A percentile compares a stretch with the other conserved stretches of the same genome.
These are phyloP conservation scores for Osmerus eperlanus DNA, from an alignment of 2,113 vertebrate species.

Conservation along the genomic window DNA sequence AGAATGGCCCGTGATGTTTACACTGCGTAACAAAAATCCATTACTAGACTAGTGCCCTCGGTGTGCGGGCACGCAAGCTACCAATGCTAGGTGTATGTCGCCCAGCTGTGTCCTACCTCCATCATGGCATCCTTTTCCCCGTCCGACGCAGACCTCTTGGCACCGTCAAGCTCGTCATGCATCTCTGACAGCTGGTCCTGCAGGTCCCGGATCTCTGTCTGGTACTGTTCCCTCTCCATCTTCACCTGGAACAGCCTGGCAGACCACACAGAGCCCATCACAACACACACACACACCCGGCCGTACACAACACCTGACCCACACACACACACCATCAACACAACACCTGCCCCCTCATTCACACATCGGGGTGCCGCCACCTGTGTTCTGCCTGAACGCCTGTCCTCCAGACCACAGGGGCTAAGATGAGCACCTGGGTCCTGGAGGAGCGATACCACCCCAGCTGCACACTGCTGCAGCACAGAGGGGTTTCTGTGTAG, in stretches of 20 bases:
- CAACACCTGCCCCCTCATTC: slow-evolving; percentile 34
- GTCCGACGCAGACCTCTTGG: slow-evolving; percentile 75
- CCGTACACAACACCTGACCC: slow-evolving; percentile 8
- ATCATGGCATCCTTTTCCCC: slow-evolving; percentile 83
- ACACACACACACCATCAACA: slow-evolving; percentile 3
- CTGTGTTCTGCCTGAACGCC: slow-evolving; percentile 28
- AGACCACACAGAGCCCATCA: slow-evolving; percentile 41
- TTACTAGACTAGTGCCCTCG: too few species aligned
- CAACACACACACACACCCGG: slow-evolving; percentile 22
- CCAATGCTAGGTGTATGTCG: neutral
- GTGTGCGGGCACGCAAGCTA: neutral
- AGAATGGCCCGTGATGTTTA: too few species aligned
- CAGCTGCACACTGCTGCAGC: neutral
- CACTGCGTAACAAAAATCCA: too few species aligned
- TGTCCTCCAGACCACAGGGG: slow-evolving; percentile 18
- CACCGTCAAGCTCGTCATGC: slow-evolving; percentile 91
- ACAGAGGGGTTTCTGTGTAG: neutral
- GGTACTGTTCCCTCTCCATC: slow-evolving; percentile 92
- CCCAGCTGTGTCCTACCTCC: slow-evolving; percentile 69
- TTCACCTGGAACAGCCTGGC: slow-evolving; percentile 93
- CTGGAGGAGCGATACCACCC: slow-evolving; percentile 34
- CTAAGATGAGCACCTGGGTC: slow-evolving; percentile 27
- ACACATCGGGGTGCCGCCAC: slow-evolving; percentile 31
- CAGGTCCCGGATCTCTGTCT: slow-evolving; percentile 94
- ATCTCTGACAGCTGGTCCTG: slow-evolving; percentile 98